These are phyloP conservation scores for Hydrochoerus hydrochaeris DNA, from an alignment of 2,113 vertebrate species.

Conservation along the genomic window DNA sequence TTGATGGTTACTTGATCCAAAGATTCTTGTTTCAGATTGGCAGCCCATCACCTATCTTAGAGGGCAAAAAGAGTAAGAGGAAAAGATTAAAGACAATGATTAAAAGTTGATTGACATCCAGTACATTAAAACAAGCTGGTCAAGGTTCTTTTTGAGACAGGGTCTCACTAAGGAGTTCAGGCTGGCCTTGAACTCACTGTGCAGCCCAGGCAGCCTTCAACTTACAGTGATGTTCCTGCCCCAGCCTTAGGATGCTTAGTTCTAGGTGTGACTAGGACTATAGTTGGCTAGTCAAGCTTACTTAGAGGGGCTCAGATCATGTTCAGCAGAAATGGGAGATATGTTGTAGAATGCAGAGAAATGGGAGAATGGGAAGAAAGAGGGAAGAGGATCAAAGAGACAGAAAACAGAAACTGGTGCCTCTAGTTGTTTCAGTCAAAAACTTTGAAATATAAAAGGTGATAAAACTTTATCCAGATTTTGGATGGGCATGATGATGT, in stretches of 20 bases:
- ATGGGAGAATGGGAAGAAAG: not conserved
- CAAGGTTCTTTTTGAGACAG: not conserved
- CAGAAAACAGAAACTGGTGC: not conserved
- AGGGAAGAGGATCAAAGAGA: not conserved
- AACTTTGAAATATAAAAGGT: not conserved
- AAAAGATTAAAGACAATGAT: conserved; percentile 58
- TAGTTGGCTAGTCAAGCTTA: not conserved
- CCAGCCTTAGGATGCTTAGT: not conserved
- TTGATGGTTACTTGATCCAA: conserved; percentile 78
- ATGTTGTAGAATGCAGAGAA: not conserved
- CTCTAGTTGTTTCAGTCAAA: conserved; percentile 14
- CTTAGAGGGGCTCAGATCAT: conserved; percentile 6
- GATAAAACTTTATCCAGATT: not conserved
- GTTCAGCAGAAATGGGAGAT: conserved; percentile 22
- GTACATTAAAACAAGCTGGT: not conserved
- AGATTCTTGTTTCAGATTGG: conserved; percentile 77
- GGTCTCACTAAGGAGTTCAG: not conserved
- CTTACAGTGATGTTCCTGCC: not conserved
- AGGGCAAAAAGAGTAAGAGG: not conserved
- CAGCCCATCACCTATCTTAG: conserved; percentile 80
- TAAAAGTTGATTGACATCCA: conserved; percentile 23
- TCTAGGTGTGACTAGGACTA: not conserved
- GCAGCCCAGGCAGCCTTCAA: not conserved
- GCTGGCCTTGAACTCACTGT: not conserved
- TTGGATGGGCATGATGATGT: not conserved